Conservation (phyloP, 2,797 vertebrate genomes). For the Rhynchotus rufescens region DNA sequence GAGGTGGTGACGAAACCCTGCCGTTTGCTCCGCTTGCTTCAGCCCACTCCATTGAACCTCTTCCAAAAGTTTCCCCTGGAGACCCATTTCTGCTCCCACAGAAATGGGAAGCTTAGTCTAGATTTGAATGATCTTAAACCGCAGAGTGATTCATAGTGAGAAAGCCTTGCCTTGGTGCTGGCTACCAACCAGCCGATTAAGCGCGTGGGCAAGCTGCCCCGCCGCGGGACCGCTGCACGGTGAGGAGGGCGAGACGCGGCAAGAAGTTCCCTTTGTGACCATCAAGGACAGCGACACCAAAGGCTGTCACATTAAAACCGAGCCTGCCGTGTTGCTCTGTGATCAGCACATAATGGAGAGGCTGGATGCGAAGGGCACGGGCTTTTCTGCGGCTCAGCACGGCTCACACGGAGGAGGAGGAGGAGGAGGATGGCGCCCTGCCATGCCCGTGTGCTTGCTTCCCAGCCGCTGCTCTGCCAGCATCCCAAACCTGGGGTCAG, state of each 20-base stretch:
- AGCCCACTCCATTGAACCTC: not conserved
- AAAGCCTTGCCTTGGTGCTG: not conserved
- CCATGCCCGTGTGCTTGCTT: not conserved
- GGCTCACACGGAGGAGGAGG: not conserved
- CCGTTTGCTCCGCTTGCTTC: not conserved
- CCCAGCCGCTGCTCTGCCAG: not conserved
- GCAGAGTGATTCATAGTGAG: not conserved
- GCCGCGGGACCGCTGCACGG: not conserved
- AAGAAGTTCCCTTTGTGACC: not conserved
- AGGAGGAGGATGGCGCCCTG: not conserved
- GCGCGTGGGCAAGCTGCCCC: not conserved
- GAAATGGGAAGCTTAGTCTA: constrained; percentile 4
- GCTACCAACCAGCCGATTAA: not conserved
- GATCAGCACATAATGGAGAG: fast-evolving
- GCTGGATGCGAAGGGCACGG: not conserved
- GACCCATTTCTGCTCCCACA: constrained; percentile 6
- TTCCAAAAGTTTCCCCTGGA: not conserved
- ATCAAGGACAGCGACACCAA: not conserved
- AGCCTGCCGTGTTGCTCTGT: not conserved
- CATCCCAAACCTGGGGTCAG: not conserved
- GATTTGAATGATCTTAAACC: not conserved
- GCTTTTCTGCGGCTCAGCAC: not conserved
- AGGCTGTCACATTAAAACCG: not conserved
- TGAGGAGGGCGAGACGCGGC: not conserved
- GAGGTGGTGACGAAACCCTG: not conserved